Base-by-base conservation (phyloP, 2,797 vertebrate genomes). In the Neosilurus mollespiculum region DNA sequence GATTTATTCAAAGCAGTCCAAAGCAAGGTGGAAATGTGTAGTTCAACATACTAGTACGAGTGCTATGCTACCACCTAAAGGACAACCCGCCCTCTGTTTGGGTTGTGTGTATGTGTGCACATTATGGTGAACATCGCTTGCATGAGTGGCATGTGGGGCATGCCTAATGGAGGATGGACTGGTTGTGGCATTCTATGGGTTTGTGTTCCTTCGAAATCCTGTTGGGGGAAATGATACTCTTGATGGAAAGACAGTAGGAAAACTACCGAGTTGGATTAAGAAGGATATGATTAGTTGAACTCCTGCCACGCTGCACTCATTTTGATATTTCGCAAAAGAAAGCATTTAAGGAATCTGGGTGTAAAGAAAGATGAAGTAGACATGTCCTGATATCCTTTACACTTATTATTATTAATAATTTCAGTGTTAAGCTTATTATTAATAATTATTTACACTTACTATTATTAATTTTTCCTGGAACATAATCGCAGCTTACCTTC, bases 81-180 rank as follows among this genome's bases (percentile, higher is more conserved):
- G 18, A 30, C 30, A 56, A 18, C 26, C 34, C 56, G 20, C 43
- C 49, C 6, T 49, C 37, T 51, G 43, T 78, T 54, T 15, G 64
- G 16, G 43, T 58, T 24, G 22, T 24, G 64, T 65, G 64, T 30
- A 14, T 65, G 26, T 65, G 64, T 65, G 64, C 16, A 26, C 71
- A 67, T 77, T 66, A 67, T 77, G n/a, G 15, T 83, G 61, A n/a
- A 59, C 59, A 53, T 64, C 58, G 73, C 56, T 22, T 77, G 73
- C 58, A 64, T 64, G 34, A 78, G 24, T 11, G 82, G 75, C 24
- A 83, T 83, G 82, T 65, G n/a, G 65, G 75, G 66, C 15, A 66
- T 54, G 76, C 62, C 69, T 61, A 9, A 3, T 22, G 8, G 51
- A 53, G 58, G 82, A 71, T 22, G 20, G 76, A 56, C 76, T 34